These are phyloP conservation scores for Ctenoplectra terminalis DNA, from an alignment of 1,140 invertebrate genomes.

Conservation along the genomic window DNA sequence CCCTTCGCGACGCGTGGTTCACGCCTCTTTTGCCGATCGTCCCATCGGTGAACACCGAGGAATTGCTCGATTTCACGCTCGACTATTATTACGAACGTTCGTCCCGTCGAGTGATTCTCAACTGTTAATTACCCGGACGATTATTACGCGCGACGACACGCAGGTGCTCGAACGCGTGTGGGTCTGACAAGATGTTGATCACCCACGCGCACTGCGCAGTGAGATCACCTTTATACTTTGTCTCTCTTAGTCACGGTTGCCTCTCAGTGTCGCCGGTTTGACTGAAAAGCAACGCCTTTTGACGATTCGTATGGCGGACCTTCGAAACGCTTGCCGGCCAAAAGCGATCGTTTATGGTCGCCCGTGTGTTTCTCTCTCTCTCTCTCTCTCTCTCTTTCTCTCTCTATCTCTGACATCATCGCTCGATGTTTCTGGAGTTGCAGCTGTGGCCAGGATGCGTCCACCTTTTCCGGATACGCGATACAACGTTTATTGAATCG, in stretches of 20 bases:
- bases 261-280: slow-evolving; percentile 42
- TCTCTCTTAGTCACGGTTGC: slow-evolving; percentile 66
- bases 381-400: too few relatives aligned
- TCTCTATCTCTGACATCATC: slow-evolving; percentile 46
- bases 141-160: slow-evolving; percentile 39
- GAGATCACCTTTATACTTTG: slow-evolving; percentile 77
- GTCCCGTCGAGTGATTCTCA: background rate
- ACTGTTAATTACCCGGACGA: slow-evolving; percentile 44
- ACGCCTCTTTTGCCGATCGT: background rate
- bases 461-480: slow-evolving; percentile 15
- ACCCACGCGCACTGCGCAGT: slow-evolving; percentile 74
- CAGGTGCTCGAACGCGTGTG: slow-evolving; percentile 70
- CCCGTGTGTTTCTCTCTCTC: background rate
- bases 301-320: background rate
- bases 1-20: background rate
- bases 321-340: slow-evolving; percentile 5
- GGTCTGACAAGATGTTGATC: slow-evolving; percentile 67
- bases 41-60: background rate
- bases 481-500: slow-evolving; percentile 34
- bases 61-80: background rate
- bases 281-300: slow-evolving; percentile 46
- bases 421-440: background rate
- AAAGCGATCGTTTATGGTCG: slow-evolving; percentile 18
- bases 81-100: background rate
- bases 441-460: background rate